Evolutionary conservation across 2,797 vertebrate genomes (phyloP).

Genomic region (Sebastes cheni): DNA sequence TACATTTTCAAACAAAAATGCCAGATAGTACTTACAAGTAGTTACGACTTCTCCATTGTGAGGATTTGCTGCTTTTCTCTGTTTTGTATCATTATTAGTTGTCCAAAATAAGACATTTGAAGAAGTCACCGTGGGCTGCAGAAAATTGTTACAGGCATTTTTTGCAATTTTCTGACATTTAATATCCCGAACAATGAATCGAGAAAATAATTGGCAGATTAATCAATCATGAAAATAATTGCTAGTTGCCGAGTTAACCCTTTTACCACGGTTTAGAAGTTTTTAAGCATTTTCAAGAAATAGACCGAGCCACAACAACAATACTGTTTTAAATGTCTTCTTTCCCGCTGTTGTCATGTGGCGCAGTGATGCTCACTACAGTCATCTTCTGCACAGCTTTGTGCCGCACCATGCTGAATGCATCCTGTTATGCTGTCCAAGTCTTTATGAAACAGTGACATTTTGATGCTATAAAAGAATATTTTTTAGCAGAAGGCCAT

Average conservation of each 20-base stretch:
- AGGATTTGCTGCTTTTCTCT: neutral
- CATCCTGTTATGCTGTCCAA: conserved; percentile 22
- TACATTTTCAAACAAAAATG: neutral
- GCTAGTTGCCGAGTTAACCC: neutral
- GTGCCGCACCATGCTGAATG: conserved; percentile 1
- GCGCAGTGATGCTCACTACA: neutral
- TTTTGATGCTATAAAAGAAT: conserved; percentile 26
- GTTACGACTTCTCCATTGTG: neutral
- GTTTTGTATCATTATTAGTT: neutral
- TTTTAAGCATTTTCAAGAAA: neutral
- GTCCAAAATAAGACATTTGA: neutral
- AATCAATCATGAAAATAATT: neutral
- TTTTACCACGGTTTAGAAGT: neutral
- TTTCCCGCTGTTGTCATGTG: neutral
- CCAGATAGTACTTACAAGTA: neutral
- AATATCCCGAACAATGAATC: neutral
- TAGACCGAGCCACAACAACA: neutral
- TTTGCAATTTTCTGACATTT: neutral
- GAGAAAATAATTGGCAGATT: neutral
- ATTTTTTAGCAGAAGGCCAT: conserved; percentile 10
- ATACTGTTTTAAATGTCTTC: neutral
- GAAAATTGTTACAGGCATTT: neutral
- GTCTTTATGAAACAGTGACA: conserved; percentile 24
- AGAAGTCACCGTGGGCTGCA: neutral
- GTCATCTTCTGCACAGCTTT: conserved; percentile 7